Percentiles rank a stretch among this genome's conserved stretches.
phyloP scores from a whole-genome alignment of 1,140 invertebrate genomes.

The Leptoteleia sp. region DNA sequence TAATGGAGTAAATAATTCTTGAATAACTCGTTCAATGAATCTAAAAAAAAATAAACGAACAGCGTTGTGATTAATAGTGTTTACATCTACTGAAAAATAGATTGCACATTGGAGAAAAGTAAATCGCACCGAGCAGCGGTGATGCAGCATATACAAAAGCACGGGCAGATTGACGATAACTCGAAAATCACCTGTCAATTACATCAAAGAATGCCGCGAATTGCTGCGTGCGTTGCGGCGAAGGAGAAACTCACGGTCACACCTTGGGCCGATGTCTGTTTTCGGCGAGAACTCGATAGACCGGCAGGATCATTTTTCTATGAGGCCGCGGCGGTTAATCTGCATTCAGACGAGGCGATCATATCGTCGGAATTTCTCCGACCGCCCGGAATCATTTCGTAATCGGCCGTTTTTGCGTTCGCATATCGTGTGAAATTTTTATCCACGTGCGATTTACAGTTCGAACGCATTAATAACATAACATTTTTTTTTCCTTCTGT shows the following conservation, averaged over 20 bases:
- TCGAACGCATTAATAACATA: too few species aligned
- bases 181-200: slow-evolving; percentile 60
- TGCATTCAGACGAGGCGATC: slow-evolving; percentile 46
- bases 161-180: slow-evolving; percentile 23
- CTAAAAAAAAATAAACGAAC: too few species aligned
- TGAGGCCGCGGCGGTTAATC: slow-evolving; percentile 52
- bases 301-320: slow-evolving; percentile 66
- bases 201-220: slow-evolving; percentile 54
- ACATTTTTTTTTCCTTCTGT: too few species aligned
- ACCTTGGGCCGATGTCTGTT: slow-evolving; percentile 64
- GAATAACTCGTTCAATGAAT: too few species aligned
- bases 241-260: slow-evolving; percentile 56
- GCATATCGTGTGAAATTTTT: slow-evolving; percentile 5
- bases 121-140: slow-evolving; percentile 28
- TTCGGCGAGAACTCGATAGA: slow-evolving; percentile 62
- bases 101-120: slow-evolving; percentile 13
- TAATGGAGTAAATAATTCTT: too few species aligned
- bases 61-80: slow-evolving; percentile 15
- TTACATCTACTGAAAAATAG: slow-evolving; percentile 18
- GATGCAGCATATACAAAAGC: slow-evolving; percentile 23
- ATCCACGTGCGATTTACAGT: not conserved
- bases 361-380: slow-evolving; percentile 27
- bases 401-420: slow-evolving; percentile 19
- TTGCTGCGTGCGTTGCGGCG: slow-evolving; percentile 37
- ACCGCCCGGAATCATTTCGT: slow-evolving; percentile 30